Evolutionary conservation across 2,113 vertebrate genomes (phyloP).

Genomic region (Acinonyx jubatus): DNA sequence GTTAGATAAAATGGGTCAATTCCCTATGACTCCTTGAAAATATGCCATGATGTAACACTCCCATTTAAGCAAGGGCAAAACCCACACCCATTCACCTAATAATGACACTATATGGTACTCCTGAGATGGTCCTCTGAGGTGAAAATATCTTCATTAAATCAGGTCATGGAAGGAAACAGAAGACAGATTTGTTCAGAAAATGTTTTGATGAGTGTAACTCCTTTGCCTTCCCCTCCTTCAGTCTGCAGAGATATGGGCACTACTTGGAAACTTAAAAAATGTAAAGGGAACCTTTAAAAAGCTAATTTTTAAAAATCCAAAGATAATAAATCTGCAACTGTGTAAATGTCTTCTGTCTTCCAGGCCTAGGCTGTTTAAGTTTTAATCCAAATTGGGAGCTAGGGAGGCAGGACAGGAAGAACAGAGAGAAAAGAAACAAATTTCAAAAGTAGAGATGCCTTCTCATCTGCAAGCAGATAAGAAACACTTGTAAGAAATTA

Average conservation of each 20-base stretch:
- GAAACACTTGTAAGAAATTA: background rate
- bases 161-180: conserved; percentile 49
- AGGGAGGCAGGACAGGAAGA: background rate
- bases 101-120: conserved; percentile 22
- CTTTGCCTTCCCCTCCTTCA: background rate
- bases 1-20: conserved; percentile 59
- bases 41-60: conserved; percentile 49
- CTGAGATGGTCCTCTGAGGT: conserved; percentile 58
- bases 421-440: background rate
- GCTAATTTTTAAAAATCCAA: conserved; percentile 67
- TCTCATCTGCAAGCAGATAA: background rate
- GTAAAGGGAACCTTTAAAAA: conserved; percentile 62
- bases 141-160: conserved; percentile 60
- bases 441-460: background rate
- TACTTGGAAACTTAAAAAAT: conserved; percentile 57
- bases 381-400: conserved; percentile 68
- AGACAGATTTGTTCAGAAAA: conserved; percentile 39
- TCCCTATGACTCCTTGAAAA: conserved; percentile 53
- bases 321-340: conserved; percentile 58
- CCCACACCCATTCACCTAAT: background rate
- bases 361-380: conserved; percentile 66
- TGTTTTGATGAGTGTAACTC: background rate
- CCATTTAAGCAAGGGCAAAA: conserved; percentile 61
- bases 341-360: conserved; percentile 61
- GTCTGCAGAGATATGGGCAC: background rate